Conservation (phyloP, 2,797 vertebrate genomes). For the Xyrichtys novacula region DNA sequence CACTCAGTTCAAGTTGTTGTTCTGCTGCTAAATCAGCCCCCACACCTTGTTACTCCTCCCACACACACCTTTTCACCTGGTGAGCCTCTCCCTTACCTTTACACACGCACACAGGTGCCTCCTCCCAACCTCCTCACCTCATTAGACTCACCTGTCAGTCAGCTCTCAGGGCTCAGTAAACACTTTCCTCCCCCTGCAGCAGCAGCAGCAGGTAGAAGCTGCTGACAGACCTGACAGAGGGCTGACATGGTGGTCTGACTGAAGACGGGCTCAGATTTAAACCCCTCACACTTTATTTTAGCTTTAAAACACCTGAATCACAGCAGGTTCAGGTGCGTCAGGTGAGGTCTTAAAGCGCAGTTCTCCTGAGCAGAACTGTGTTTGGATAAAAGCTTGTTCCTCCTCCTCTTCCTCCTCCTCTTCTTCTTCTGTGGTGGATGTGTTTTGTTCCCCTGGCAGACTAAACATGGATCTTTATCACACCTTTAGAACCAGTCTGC, state of each 20-base stretch:
- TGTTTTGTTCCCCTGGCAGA: constrained; percentile 15
- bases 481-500: constrained; percentile 3
- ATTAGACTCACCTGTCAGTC: constrained; percentile 76
- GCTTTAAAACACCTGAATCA: not conserved
- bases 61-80: constrained; percentile 32
- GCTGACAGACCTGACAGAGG: constrained; percentile 63
- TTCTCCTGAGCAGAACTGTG: not conserved
- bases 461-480: constrained; percentile 46
- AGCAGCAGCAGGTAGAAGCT: constrained; percentile 41
- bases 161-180: constrained; percentile 74
- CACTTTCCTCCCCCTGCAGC: constrained; percentile 61
- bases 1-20: too few species aligned
- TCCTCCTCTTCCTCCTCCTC: not conserved
- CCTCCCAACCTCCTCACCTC: constrained; percentile 40
- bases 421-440: constrained; percentile 7
- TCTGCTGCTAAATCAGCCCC: not conserved
- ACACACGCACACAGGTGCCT: constrained; percentile 31
- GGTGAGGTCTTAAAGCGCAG: not conserved
- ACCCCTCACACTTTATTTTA: not conserved
- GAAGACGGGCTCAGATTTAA: not conserved
- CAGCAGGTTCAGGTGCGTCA: not conserved
- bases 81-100: constrained; percentile 43
- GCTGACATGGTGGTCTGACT: constrained; percentile 40
- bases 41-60: constrained; percentile 2
- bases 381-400: not conserved